Conservation (phyloP, 2,797 vertebrate genomes). For the Periparus ater region DNA sequence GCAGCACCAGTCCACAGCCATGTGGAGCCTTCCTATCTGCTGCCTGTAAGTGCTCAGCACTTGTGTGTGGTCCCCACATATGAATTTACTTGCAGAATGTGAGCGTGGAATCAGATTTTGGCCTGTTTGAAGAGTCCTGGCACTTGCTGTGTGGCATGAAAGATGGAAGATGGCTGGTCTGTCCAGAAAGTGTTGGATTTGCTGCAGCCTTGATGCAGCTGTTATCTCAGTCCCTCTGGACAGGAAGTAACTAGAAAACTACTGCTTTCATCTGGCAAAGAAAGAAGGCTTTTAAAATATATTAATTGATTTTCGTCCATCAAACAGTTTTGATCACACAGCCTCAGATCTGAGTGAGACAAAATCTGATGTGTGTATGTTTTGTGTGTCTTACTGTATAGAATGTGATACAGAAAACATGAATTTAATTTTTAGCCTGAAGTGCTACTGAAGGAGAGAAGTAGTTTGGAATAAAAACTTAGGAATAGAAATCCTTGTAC, state of each 20-base stretch:
- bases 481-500: background rate
- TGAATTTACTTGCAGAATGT: background rate
- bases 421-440: background rate
- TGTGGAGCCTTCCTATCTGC: background rate
- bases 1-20: fast-evolving
- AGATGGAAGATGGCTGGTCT: background rate
- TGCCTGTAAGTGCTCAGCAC: background rate
- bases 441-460: background rate
- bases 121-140: background rate
- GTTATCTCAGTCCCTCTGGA: background rate
- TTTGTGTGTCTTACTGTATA: background rate
- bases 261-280: slow-evolving; percentile 14
- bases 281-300: background rate
- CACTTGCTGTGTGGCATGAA: background rate
- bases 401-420: background rate
- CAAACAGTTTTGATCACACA: background rate
- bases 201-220: background rate
- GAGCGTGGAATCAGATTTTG: background rate
- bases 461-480: background rate
- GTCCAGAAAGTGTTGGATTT: background rate
- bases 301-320: slow-evolving; percentile 49
- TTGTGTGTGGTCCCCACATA: background rate
- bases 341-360: background rate
- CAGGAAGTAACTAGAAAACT: background rate
- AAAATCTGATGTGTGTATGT: background rate